Base-by-base conservation (phyloP, 2,888 invertebrate genomes). In the Amiota minor region DNA sequence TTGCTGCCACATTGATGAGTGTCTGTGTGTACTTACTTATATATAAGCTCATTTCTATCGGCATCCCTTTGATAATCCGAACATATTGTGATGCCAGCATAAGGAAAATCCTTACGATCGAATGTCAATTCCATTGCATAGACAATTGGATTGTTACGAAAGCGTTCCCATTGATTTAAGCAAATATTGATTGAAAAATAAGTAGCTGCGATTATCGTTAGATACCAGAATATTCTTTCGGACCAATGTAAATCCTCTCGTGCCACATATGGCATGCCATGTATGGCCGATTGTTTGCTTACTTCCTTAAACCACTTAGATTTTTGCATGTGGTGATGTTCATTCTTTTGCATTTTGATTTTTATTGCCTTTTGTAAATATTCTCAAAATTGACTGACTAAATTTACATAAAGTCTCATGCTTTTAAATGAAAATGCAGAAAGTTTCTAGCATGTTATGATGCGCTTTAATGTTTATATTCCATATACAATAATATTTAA, bases 21-120 rank as follows among this genome's bases (percentile, higher is more conserved):
- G 14, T 18, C 1, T 46, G 11, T n/a, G 2, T 2, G 49, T 46
- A 79, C 82, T 83, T 70, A 89, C 86, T 81, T 67, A 1, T 87
- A 74, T 35, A 89, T 89, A n/a, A 86, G 71, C 11, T 86, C 77
- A 8, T 89, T 77, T 23, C 85, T 81, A 2, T 80, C 73, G 1
- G 87, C 77, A 18, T 89, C 79, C 45, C 90, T 76, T 77, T 89
- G 88, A 18, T 82, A 84, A 6, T 82, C 73, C 0, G 92, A 90
- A 76, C 92, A 92, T 70, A 92, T 83, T 0, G 92, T 91, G 0
- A 91, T 81, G 0, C 90, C 87, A 1, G 92, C 90, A 77, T 91
- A 91, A 0, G 90, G 88, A 10, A 92, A 91, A 59, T 90, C 89
- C 83, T 90, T 90, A 18, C 90, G 88, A 62, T 90, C 90, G 74